Conservation (phyloP, 2,797 vertebrate species). For the Nannoperca obscura region DNA sequence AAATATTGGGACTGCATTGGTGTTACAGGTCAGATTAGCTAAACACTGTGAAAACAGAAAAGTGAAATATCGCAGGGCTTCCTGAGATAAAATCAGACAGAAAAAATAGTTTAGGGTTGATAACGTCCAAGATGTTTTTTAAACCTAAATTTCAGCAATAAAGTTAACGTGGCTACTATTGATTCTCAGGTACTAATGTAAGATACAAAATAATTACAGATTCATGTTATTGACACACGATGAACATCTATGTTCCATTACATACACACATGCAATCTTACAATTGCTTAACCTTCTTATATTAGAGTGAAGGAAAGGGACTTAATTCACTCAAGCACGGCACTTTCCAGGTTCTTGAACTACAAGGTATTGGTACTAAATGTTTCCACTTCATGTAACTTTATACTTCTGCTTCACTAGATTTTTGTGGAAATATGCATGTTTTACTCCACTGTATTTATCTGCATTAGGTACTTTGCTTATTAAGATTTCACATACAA, state of each 20-base stretch:
- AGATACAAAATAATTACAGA: not conserved
- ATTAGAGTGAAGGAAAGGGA: not conserved
- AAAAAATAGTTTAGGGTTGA: not conserved
- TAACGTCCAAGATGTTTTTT: not conserved
- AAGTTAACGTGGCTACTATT: not conserved
- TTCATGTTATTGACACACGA: not conserved
- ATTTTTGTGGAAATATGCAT: not conserved
- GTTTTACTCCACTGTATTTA: not conserved
- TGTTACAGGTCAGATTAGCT: not conserved
- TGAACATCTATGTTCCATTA: not conserved
- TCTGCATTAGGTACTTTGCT: not conserved
- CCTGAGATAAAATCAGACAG: slow-evolving; percentile 16
- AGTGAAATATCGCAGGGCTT: not conserved
- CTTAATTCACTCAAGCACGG: not conserved
- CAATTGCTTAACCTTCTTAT: not conserved
- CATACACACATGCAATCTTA: not conserved
- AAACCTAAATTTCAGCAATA: slow-evolving; percentile 1
- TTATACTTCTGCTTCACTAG: not conserved
- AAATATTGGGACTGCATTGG: not conserved
- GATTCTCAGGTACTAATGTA: not conserved
- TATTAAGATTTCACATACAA: not conserved
- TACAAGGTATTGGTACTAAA: not conserved
- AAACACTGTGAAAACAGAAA: not conserved
- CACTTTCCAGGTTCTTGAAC: not conserved
- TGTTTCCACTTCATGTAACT: not conserved